These are phyloP conservation scores for Asteroscopus sphinx DNA, from an alignment of 2,888 invertebrate species.

Conservation along the genomic window DNA sequence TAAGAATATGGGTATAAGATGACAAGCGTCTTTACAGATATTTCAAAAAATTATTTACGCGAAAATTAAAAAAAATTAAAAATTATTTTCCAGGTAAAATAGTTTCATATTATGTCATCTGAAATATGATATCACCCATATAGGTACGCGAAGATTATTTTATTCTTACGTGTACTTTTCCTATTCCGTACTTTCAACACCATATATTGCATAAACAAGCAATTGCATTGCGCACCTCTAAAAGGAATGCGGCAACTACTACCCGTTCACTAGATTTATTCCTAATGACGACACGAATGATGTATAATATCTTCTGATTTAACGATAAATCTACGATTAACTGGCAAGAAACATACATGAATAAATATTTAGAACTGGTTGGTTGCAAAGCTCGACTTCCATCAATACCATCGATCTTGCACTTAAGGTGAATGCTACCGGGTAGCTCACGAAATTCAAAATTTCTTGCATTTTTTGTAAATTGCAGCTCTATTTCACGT, in stretches of 20 bases:
- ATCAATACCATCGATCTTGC: slow-evolving; percentile 23
- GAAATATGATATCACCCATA: slow-evolving; percentile 26
- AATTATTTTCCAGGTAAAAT: too few species aligned
- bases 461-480: too few species aligned
- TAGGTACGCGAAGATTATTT: slow-evolving; percentile 22
- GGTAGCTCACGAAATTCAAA: too few species aligned
- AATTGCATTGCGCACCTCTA: slow-evolving; percentile 35
- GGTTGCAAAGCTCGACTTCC: slow-evolving; percentile 1
- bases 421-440: too few species aligned
- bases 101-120: too few species aligned
- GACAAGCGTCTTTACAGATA: too few species aligned
- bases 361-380: slow-evolving; percentile 46
- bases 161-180: slow-evolving; percentile 31
- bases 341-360: slow-evolving; percentile 42
- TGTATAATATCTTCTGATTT: slow-evolving; percentile 62
- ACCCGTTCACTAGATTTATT: slow-evolving; percentile 46
- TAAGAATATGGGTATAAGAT: too few species aligned
- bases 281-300: slow-evolving; percentile 63
- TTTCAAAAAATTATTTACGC: too few species aligned
- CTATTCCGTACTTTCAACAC: slow-evolving; percentile 51
- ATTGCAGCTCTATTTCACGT: too few species aligned
- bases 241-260: slow-evolving; percentile 65
- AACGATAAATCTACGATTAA: slow-evolving; percentile 59
- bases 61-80: too few species aligned
- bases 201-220: slow-evolving; percentile 46